A percentile compares a stretch with the other conserved stretches of the same genome.
Evolutionary conservation across 2,888 invertebrate genomes (phyloP).

Genomic region (Parascotia fuliginaria): DNA sequence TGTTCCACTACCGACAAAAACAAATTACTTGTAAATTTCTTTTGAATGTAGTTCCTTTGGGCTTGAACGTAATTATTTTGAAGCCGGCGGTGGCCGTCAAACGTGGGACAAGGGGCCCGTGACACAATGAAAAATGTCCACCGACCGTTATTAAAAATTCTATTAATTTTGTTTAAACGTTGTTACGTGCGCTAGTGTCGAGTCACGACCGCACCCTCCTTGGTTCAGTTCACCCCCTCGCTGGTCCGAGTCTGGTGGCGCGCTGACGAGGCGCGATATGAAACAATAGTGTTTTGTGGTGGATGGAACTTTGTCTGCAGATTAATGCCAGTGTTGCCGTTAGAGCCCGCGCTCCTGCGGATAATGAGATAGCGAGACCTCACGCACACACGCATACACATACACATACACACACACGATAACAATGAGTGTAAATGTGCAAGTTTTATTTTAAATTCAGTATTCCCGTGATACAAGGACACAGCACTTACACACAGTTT

Average conservation of each 20-base stretch:
- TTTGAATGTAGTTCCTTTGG: neutral
- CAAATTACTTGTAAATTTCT: neutral
- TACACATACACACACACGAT: neutral
- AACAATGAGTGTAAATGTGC: neutral
- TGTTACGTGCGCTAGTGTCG: slow-evolving; percentile 51
- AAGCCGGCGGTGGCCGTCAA: neutral
- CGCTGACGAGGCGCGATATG: slow-evolving; percentile 50
- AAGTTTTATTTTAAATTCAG: too few species aligned
- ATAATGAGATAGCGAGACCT: slow-evolving; percentile 4
- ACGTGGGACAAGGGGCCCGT: slow-evolving; percentile 13
- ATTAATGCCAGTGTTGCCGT: slow-evolving; percentile 34
- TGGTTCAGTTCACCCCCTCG: slow-evolving; percentile 3
- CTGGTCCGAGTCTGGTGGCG: neutral
- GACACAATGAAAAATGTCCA: slow-evolving; percentile 40
- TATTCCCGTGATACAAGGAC: too few species aligned
- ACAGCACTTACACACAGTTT: too few species aligned
- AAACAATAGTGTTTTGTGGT: slow-evolving; percentile 57
- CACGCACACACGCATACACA: neutral
- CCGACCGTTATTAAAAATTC: slow-evolving; percentile 50
- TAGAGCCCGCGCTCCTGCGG: slow-evolving; percentile 3
- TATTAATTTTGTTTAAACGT: slow-evolving; percentile 52
- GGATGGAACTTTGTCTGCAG: slow-evolving; percentile 51
- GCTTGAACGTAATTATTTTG: neutral
- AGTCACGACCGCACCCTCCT: slow-evolving; percentile 40
- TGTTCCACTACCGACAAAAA: neutral